Conservation (phyloP, 2,888 invertebrate genomes). For the Aspidiotus rigidus region DNA sequence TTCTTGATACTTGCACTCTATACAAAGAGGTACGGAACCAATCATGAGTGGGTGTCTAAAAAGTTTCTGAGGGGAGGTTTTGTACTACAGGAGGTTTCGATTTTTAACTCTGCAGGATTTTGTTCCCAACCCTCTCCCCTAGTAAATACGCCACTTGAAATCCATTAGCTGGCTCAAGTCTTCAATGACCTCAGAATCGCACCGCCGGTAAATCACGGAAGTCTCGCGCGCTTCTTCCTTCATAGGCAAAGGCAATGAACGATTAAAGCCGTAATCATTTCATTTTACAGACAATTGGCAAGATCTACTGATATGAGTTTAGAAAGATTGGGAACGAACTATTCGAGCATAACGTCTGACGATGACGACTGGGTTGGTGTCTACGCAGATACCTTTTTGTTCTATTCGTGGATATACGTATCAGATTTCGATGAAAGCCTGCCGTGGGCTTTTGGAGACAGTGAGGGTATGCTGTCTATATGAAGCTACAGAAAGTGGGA, state of each 20-base stretch:
- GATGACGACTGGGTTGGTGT: constrained; percentile 53
- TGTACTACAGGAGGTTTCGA: too few relatives aligned
- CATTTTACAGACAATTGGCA: constrained; percentile 41
- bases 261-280: neutral
- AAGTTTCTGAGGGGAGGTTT: too few relatives aligned
- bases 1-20: too few relatives aligned
- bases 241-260: neutral
- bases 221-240: too few relatives aligned
- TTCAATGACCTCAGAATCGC: too few relatives aligned
- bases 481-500: neutral
- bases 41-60: too few relatives aligned
- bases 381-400: constrained; percentile 64
- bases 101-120: too few relatives aligned
- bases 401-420: constrained; percentile 65
- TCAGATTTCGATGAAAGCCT: constrained; percentile 60
- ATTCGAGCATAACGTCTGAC: constrained; percentile 45
- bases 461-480: constrained; percentile 35
- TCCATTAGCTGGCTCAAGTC: too few relatives aligned
- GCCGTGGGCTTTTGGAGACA: constrained; percentile 43
- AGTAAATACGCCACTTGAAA: too few relatives aligned
- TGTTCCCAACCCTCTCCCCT: too few relatives aligned
- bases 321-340: constrained; percentile 49
- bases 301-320: constrained; percentile 65
- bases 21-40: too few relatives aligned
- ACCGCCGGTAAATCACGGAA: too few relatives aligned